Evolutionary conservation across 2,888 invertebrate species (phyloP).

Genomic region (Drosophila phalerata): DNA sequence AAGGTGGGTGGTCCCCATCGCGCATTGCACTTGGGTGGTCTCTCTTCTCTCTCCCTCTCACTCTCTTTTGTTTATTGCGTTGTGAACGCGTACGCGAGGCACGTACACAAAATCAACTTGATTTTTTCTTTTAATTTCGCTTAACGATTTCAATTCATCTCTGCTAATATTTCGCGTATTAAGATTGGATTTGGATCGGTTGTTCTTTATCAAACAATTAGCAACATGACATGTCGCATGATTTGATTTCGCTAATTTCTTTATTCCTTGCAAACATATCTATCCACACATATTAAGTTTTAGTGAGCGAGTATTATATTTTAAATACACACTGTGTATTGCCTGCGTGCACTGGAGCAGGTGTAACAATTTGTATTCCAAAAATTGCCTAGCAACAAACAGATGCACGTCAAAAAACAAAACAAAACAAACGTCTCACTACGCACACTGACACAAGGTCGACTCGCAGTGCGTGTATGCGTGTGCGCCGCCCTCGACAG

Average conservation of each 20-base stretch:
- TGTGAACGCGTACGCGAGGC: slow-evolving; percentile 63
- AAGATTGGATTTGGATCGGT: slow-evolving; percentile 36
- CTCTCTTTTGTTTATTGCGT: slow-evolving; percentile 27
- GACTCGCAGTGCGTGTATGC: slow-evolving; percentile 48
- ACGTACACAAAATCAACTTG: slow-evolving; percentile 47
- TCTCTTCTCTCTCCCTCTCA: slow-evolving; percentile 1
- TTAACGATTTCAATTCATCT: slow-evolving; percentile 48
- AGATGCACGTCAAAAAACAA: neutral
- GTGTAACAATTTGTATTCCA: slow-evolving; percentile 24
- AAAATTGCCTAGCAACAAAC: slow-evolving; percentile 24
- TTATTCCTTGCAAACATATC: neutral
- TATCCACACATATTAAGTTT: slow-evolving; percentile 5
- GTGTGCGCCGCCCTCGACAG: slow-evolving; percentile 40
- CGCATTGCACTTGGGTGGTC: slow-evolving; percentile 51
- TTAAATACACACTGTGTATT: neutral
- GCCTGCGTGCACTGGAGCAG: slow-evolving; percentile 22
- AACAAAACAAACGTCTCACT: slow-evolving; percentile 17
- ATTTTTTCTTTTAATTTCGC: slow-evolving; percentile 28
- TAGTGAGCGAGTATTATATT: slow-evolving; percentile 9
- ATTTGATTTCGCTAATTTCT: slow-evolving; percentile 35
- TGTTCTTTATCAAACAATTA: slow-evolving; percentile 69
- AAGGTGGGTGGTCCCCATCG: slow-evolving; percentile 49
- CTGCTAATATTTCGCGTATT: slow-evolving; percentile 6
- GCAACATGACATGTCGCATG: slow-evolving; percentile 41
- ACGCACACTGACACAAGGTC: slow-evolving; percentile 63